Evolutionary conservation across 2,888 invertebrate genomes (phyloP).

Genomic region (Argyresthia albistria): DNA sequence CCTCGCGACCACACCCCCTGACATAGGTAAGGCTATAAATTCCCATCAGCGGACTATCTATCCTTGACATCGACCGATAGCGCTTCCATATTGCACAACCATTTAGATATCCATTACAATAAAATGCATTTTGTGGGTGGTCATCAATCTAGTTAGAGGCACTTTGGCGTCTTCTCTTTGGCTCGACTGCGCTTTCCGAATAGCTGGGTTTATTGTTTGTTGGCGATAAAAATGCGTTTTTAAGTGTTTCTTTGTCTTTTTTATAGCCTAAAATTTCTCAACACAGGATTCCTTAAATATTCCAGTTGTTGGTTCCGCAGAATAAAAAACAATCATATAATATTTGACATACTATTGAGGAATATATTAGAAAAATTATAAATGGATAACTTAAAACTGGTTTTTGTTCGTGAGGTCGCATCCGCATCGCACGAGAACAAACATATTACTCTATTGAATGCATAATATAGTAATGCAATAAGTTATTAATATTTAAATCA

Average conservation of each 20-base stretch:
- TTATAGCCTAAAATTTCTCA: too few relatives aligned
- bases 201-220: constrained; percentile 3
- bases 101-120: constrained; percentile 60
- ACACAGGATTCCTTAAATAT: too few relatives aligned
- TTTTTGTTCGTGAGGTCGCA: too few relatives aligned
- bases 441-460: too few relatives aligned
- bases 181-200: constrained; percentile 7
- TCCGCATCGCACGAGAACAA: too few relatives aligned
- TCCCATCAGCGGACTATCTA: constrained; percentile 54
- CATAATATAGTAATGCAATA: too few relatives aligned
- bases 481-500: too few relatives aligned
- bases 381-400: too few relatives aligned
- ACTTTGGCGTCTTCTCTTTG: constrained; percentile 23
- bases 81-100: constrained; percentile 51
- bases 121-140: constrained; percentile 57
- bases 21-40: constrained; percentile 38
- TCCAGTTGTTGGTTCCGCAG: too few relatives aligned
- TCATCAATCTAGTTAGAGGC: constrained; percentile 34
- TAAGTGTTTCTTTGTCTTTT: background rate
- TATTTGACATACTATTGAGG: too few relatives aligned
- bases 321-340: too few relatives aligned
- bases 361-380: too few relatives aligned
- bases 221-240: background rate
- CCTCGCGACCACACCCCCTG: constrained; percentile 44
- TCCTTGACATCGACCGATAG: constrained; percentile 57